Evolutionary conservation across 2,113 vertebrate genomes (phyloP), one percentile per base, ranked within the genome.

Genomic region (Pimephales promelas): DNA sequence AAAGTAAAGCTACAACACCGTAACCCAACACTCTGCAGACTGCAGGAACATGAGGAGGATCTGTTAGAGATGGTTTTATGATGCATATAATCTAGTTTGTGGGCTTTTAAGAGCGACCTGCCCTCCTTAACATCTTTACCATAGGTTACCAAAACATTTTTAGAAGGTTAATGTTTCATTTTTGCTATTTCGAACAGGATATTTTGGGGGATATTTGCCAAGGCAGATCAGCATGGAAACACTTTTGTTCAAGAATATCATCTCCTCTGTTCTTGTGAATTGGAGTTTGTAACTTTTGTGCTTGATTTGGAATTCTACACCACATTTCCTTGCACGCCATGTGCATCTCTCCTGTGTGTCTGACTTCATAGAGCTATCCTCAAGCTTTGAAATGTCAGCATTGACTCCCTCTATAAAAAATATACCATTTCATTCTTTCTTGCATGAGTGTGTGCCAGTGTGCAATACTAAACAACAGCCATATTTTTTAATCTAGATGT

Each of bases 361-460:
- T 45, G 24, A 40, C 68, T 88, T 87, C 83, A 81, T 40, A 75
- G 78, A 57, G 34, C 54, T 85, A 57, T 45, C 43, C 26, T 4
- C 10, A 8, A 1, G 26, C 76, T 88, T 87, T 90, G 83, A 89
- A 90, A 89, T 72, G 26, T 20, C 52, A 72, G 43, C 59, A 72
- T 84, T 83, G 43, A 3, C 31, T 84, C 79, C 66, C 57, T 68
- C 40, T 49, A 82, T 85, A 72, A 66, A 64, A 43, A 87, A 49
- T 56, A 1, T 62, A 68, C 40, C 16, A 45, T 56, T 74, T 20
- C 34, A 57, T 56, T 31, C 56, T 31, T 78, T 8, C 45, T 64
- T 31, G 14, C 31, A 16, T 71, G 28, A 11, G 66, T 13, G 22
- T 7, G 7, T 57, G 49, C 45, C 16, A 26, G 34, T 57, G 45